Base-by-base conservation (phyloP, 2,888 invertebrate species). In the Hirtodrosophila histrioides region DNA sequence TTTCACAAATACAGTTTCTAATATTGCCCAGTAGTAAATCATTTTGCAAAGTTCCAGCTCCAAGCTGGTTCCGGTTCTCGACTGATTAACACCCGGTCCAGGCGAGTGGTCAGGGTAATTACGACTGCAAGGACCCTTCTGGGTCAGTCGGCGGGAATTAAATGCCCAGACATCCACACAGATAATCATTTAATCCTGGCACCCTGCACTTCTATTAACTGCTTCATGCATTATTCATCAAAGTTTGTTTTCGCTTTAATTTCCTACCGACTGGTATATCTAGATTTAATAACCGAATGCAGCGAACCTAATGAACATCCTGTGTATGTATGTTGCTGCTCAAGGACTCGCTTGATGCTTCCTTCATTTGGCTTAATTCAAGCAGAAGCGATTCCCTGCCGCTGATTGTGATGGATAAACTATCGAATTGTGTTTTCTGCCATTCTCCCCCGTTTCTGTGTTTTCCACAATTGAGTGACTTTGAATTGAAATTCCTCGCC, bases 371-470 rank as follows among this genome's bases (percentile, higher is more conserved):
- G 71, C 84, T 75, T 75, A 63, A 85, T 77, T 86, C 84, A 87
- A 85, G 77, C 83, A 86, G 86, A 86, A 85, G 71, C 77, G 88
- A 86, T 85, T 60, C 66, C 50, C 73, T 83, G 83, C 50, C 71
- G 71, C 77, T 87, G 84, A 86, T 84, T 84, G 88, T 85, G 84
- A 85, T 87, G 88, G 84, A 87, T 87, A 82, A 85, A 87, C 84
- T 83, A 84, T 82, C 61, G 63, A 65, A 9, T 53, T 40, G n/a
- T 27, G 10, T 17, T n/a, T 8, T 9, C 7, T 45, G n/a, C 24
- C 10, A 17, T 24, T 31, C 24, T 49, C 9, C 7, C 10, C 17
- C 17, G 17, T 6, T 33, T 23, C 33, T n/a, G 5, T 24, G 61
- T 55, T 75, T 71, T 76, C 50, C 66, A 55, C 84, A 77, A 74